These are phyloP conservation scores for Agriopis marginaria DNA, from an alignment of 2,888 invertebrate genomes.

Conservation along the genomic window DNA sequence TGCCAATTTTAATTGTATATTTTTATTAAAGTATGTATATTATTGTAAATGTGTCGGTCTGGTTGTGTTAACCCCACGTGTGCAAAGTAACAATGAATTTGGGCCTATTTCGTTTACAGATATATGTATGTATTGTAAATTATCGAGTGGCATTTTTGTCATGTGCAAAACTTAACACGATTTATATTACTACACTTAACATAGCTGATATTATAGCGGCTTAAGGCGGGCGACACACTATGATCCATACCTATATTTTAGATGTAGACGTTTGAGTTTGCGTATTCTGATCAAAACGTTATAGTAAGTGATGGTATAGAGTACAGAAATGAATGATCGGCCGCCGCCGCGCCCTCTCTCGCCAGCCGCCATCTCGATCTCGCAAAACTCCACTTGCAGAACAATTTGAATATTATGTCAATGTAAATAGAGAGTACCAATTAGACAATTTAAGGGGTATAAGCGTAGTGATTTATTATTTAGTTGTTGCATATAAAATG, in stretches of 20 bases:
- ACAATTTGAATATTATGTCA: conserved; percentile 80
- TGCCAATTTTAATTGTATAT: conserved; percentile 58
- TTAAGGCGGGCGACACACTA: conserved; percentile 80
- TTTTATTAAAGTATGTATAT: conserved; percentile 55
- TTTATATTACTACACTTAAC: conserved; percentile 75
- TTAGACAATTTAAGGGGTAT: conserved; percentile 80
- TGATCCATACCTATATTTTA: conserved; percentile 77
- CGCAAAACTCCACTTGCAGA: conserved; percentile 75
- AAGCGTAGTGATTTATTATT: conserved; percentile 78
- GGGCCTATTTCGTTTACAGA: conserved; percentile 77
- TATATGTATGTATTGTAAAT: conserved; percentile 53
- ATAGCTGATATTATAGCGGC: conserved; percentile 83
- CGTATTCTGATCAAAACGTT: conserved; percentile 83
- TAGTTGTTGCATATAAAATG: conserved; percentile 69
- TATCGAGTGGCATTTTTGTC: conserved; percentile 73
- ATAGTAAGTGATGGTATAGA: conserved; percentile 83
- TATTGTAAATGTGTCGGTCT: conserved; percentile 59
- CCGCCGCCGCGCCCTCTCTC: conserved; percentile 60
- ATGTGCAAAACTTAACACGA: conserved; percentile 72
- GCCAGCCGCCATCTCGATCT: conserved; percentile 52
- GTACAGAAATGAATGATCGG: conserved; percentile 71
- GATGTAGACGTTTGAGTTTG: conserved; percentile 82
- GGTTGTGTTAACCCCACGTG: conserved; percentile 78
- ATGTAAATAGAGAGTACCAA: conserved; percentile 84
- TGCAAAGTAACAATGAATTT: conserved; percentile 77